Evolutionary conservation across 1,140 invertebrate genomes (phyloP), one percentile per base, ranked within the genome.

Genomic region (Diorhabda carinulata): DNA sequence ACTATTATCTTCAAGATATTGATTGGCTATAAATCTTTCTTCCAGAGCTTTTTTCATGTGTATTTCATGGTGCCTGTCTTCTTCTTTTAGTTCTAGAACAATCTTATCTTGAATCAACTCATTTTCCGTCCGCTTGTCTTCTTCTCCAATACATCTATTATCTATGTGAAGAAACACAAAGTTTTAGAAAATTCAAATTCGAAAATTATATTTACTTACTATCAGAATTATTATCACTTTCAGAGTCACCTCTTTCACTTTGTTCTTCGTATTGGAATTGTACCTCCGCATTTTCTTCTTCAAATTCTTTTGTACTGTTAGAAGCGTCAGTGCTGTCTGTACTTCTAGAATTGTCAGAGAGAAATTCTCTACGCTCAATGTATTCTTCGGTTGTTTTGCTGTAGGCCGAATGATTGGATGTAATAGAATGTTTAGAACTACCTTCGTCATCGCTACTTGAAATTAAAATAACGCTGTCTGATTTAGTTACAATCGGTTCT

Each of bases 361-460:
- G 41, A 63, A 43, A 63, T 9, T 41, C 43, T n/a, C 45, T 56
- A 6, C 6, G 52, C 25, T 41, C 25, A 60, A 25, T 60, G 25
- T 0, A n/a, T 3, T 41, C 25, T 7, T 8, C 58, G 6, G 6
- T 56, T 56, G 52, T n/a, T 56, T 56, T 6, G 52, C 52, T 7
- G n/a, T 43, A 42, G 44, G 25, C 9, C 10, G 5, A 57, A 58
- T 45, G 52, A 7, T 68, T n/a, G n/a, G 47, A 43, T 40, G 5
- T 47, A 41, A 56, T 44, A 8, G 60, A 64, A 43, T 57, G 8
- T 5, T 69, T 61, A 25, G 65, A 56, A 58, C 10, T 56, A 45
- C 47, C 57, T 45, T 68, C 69, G n/a, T 72, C 60, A 59, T 72
- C 69, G 58, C 72, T 73, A 25, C 69, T 71, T 41, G 57, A 40